Percentiles rank a stretch among this genome's conserved stretches.
These are phyloP conservation scores for Rousettus madagascariensis DNA, from an alignment of 2,797 vertebrate species.

Conservation along the genomic window DNA sequence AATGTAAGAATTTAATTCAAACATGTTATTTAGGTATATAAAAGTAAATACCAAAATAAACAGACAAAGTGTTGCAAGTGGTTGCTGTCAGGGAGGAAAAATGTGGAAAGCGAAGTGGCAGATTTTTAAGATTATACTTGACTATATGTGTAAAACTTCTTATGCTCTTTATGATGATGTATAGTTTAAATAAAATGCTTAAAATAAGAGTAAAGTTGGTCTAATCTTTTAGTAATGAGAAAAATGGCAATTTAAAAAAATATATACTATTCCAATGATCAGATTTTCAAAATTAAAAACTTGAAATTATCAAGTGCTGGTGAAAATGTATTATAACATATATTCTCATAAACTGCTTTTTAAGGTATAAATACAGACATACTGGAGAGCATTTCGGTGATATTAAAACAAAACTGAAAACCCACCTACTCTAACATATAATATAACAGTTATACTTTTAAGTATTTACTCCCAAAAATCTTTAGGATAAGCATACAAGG, in stretches of 20 bases:
- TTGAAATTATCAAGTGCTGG: neutral
- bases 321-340: neutral
- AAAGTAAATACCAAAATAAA: neutral
- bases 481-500: neutral
- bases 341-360: neutral
- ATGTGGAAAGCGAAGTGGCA: neutral
- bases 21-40: neutral
- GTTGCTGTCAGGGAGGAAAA: neutral
- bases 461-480: neutral
- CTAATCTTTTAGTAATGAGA: neutral
- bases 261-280: neutral
- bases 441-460: neutral
- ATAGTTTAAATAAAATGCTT: neutral
- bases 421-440: neutral
- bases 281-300: neutral
- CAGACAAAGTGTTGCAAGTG: neutral
- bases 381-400: neutral
- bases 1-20: neutral
- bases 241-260: neutral
- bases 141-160: neutral
- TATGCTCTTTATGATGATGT: neutral
- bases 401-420: neutral
- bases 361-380: neutral
- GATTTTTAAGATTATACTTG: neutral
- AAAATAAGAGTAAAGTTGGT: neutral